A percentile compares a stretch with the other conserved stretches of the same genome.
These are phyloP conservation scores for Campoplex nolae DNA, from an alignment of 2,888 invertebrate genomes.

Conservation along the genomic window DNA sequence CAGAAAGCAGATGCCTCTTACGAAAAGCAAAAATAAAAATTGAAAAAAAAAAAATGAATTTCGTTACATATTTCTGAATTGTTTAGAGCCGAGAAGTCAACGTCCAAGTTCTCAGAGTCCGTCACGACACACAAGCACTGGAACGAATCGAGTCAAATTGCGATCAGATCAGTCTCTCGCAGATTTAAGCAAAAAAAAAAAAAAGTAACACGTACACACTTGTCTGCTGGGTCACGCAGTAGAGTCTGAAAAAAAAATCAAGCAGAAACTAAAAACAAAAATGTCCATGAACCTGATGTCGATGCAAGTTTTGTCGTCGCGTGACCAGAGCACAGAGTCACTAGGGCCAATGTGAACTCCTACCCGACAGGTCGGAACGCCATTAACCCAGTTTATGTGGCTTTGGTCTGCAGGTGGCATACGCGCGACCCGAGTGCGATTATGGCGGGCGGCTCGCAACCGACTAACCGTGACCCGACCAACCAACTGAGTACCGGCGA, in stretches of 20 bases:
- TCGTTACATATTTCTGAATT: constrained; percentile 55
- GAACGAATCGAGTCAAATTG: constrained; percentile 81
- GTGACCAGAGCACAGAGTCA: constrained; percentile 84
- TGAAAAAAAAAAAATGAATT: constrained; percentile 21
- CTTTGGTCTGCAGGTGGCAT: constrained; percentile 85
- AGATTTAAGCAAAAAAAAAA: constrained; percentile 70
- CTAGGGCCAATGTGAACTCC: constrained; percentile 81
- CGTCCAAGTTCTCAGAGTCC: constrained; percentile 80
- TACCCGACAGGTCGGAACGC: constrained; percentile 82
- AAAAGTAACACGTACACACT: constrained; percentile 74
- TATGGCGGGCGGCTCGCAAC: constrained; percentile 83
- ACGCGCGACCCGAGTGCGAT: constrained; percentile 80
- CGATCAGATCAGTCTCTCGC: constrained; percentile 81
- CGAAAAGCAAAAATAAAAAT: constrained; percentile 25
- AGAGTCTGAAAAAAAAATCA: constrained; percentile 75
- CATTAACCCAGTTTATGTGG: constrained; percentile 85
- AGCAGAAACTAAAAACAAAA: constrained; percentile 50
- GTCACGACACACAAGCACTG: constrained; percentile 83
- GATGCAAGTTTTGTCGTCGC: constrained; percentile 79
- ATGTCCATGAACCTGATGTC: constrained; percentile 75
- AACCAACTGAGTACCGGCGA: constrained; percentile 83
- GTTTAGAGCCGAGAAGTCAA: constrained; percentile 75
- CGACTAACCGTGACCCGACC: constrained; percentile 82
- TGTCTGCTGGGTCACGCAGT: constrained; percentile 84
- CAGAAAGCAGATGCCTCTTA: constrained; percentile 40